A percentile compares a stretch with the other conserved stretches of the same genome.
phyloP scores from a whole-genome alignment of 2,888 invertebrate species.

The Drepanosiphum platanoidis region DNA sequence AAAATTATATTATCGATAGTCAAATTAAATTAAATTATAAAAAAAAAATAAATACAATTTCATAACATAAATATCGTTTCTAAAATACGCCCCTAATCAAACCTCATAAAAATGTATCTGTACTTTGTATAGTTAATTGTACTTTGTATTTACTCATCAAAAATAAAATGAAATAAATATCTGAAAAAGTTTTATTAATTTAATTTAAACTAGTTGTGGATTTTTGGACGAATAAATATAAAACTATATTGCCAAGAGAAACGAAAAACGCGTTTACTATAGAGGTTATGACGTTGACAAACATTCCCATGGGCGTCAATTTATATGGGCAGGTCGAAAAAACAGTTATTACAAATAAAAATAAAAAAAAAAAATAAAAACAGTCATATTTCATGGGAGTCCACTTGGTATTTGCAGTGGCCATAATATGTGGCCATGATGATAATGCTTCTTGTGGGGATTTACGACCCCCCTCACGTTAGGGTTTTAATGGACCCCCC shows the following conservation, averaged over 20 bases:
- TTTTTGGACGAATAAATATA: background rate
- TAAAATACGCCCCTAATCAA: background rate
- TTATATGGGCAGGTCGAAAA: background rate
- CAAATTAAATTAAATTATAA: too few relatives aligned
- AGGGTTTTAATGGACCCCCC: constrained; percentile 30
- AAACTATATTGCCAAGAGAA: constrained; percentile 24
- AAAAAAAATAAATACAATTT: too few relatives aligned
- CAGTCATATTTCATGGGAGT: constrained; percentile 34
- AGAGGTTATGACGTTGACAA: constrained; percentile 31
- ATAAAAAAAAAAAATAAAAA: constrained; percentile 32
- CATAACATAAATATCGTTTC: too few relatives aligned
- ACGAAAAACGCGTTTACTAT: constrained; percentile 27
- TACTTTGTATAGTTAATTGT: too few relatives aligned
- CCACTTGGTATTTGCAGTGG: constrained; percentile 39
- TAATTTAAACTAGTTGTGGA: constrained; percentile 2
- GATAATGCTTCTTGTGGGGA: constrained; percentile 54
- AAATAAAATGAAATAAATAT: background rate
- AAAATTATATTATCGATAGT: too few relatives aligned
- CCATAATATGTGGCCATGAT: constrained; percentile 47
- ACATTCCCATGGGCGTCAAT: constrained; percentile 36
- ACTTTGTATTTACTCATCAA: too few relatives aligned
- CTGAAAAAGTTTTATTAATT: constrained; percentile 4
- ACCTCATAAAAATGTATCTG: background rate
- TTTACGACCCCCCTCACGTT: constrained; percentile 30
- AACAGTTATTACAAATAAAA: constrained; percentile 14